Conservation (phyloP, 1,140 invertebrate genomes). For the Drosophila nasuta region DNA sequence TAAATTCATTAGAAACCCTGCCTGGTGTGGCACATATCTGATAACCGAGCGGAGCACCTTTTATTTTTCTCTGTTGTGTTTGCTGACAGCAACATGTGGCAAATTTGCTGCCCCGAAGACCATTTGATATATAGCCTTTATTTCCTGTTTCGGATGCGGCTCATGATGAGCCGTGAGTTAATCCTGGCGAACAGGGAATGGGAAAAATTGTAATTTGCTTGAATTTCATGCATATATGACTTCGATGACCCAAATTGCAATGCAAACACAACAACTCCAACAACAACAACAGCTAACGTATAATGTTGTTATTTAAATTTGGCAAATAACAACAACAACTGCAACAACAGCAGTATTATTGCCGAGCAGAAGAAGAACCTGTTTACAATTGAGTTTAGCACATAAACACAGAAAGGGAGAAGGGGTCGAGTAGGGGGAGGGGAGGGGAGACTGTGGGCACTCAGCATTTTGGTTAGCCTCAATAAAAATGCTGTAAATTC, state of each 20-base stretch:
- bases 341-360: conserved; percentile 1
- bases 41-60: conserved; percentile 50
- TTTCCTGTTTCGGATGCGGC: conserved; percentile 67
- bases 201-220: conserved; percentile 57
- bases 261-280: conserved; percentile 66
- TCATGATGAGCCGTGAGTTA: conserved; percentile 46
- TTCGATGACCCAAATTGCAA: conserved; percentile 79
- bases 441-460: conserved; percentile 11
- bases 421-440: conserved; percentile 13
- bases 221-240: conserved; percentile 80
- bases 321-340: conserved; percentile 67
- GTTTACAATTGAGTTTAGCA: conserved; percentile 80
- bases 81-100: conserved; percentile 67
- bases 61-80: background rate
- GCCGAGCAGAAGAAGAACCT: conserved; percentile 51
- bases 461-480: conserved; percentile 72
- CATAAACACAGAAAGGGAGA: conserved; percentile 46
- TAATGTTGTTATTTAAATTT: conserved; percentile 76
- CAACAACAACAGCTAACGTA: conserved; percentile 39
- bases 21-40: conserved; percentile 68
- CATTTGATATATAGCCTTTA: conserved; percentile 75
- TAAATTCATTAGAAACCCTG: conserved; percentile 74
- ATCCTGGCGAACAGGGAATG: conserved; percentile 6
- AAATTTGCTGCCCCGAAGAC: conserved; percentile 58
- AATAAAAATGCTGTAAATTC: conserved; percentile 82